Conservation (phyloP, 2,888 invertebrate genomes). For the Ectemnius continuus region DNA sequence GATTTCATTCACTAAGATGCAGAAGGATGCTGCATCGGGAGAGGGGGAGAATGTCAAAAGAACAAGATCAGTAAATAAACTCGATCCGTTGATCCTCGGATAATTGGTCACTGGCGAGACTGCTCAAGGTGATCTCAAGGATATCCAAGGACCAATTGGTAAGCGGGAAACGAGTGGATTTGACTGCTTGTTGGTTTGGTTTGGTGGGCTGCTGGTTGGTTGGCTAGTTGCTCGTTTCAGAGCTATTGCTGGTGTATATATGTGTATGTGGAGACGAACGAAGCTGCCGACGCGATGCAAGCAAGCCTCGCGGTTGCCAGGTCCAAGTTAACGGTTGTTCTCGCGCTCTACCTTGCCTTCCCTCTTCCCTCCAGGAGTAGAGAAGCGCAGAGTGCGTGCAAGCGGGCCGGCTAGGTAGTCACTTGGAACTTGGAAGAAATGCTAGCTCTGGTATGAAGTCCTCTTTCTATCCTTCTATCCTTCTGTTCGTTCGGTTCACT, state of each 20-base stretch:
- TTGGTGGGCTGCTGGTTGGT: no score
- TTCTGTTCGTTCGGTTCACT: not conserved
- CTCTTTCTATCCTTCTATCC: slow-evolving; percentile 5
- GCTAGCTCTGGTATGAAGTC: slow-evolving; percentile 32
- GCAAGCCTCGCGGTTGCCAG: slow-evolving; percentile 64
- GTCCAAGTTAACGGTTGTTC: slow-evolving; percentile 71
- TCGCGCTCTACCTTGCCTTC: slow-evolving; percentile 13
- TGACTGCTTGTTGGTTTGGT: no score
- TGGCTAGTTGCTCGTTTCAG: no score
- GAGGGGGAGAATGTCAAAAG: no score
- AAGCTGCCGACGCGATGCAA: no score
- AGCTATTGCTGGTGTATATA: no score
- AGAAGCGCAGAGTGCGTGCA: no score
- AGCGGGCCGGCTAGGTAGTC: slow-evolving; percentile 10
- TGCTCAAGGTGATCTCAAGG: slow-evolving; percentile 29
- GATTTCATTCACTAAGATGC: slow-evolving; percentile 31
- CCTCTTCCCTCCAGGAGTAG: no score
- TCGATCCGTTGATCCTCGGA: slow-evolving; percentile 30
- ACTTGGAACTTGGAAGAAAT: slow-evolving; percentile 39
- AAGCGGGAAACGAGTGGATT: slow-evolving; percentile 23
- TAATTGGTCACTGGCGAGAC: slow-evolving; percentile 33
- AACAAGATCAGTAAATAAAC: slow-evolving; percentile 32
- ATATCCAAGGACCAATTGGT: slow-evolving; percentile 19
- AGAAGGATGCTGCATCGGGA: slow-evolving; percentile 14
- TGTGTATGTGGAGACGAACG: no score